These are phyloP conservation scores for Argyrosomus regius DNA, from an alignment of 2,797 vertebrate genomes.

Conservation along the genomic window DNA sequence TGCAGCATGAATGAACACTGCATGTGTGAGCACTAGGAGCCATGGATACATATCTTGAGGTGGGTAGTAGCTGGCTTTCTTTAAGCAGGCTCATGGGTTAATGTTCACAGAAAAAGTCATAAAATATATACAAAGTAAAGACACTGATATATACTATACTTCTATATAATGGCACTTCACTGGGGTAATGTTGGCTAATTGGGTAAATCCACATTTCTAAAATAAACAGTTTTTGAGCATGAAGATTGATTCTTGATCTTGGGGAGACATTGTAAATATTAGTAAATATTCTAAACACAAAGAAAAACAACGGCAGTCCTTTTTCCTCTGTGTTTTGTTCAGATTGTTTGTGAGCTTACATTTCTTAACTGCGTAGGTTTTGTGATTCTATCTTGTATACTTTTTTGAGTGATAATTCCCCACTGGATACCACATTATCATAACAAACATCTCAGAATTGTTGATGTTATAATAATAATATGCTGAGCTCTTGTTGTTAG, in stretches of 20 bases:
- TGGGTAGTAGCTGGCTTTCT: background rate
- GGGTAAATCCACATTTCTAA: background rate
- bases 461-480: background rate
- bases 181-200: background rate
- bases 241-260: background rate
- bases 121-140: background rate
- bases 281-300: background rate
- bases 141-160: background rate
- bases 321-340: background rate
- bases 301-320: background rate
- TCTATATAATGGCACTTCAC: background rate
- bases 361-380: background rate
- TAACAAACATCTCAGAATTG: background rate
- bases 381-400: background rate
- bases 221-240: background rate
- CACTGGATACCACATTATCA: background rate
- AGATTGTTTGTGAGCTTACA: background rate
- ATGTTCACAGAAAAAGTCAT: background rate
- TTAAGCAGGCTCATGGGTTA: background rate
- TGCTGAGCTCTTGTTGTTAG: background rate
- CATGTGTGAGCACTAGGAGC: slow-evolving; percentile 31
- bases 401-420: background rate
- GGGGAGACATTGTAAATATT: background rate
- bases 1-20: slow-evolving; percentile 56
- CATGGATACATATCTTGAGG: slow-evolving; percentile 9